A percentile compares a stretch with the other conserved stretches of the same genome.
Evolutionary conservation across 1,140 invertebrate species (phyloP).

Genomic region (Oryzaephilus surinamensis): DNA sequence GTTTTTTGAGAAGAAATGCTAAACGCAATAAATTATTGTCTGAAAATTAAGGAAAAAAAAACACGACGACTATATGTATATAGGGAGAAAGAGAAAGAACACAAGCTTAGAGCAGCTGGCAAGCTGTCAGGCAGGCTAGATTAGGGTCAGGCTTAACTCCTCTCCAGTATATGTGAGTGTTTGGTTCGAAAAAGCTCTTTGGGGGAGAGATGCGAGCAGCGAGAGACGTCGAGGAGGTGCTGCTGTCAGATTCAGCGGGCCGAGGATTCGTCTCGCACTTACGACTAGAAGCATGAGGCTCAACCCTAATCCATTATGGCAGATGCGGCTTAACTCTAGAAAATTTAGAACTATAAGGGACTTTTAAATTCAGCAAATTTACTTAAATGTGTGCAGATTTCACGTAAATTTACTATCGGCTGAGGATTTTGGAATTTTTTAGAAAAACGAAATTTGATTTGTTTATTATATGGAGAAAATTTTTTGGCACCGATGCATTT

Average conservation of each 20-base stretch:
- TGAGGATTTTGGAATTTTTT: neutral
- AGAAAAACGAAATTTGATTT: too few relatives aligned
- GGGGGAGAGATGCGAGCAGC: slow-evolving; percentile 14
- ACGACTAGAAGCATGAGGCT: slow-evolving; percentile 22
- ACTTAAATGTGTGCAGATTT: slow-evolving; percentile 3
- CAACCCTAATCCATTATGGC: slow-evolving; percentile 35
- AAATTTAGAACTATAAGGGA: slow-evolving; percentile 20
- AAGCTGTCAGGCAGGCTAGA: slow-evolving; percentile 31
- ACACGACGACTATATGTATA: slow-evolving; percentile 18
- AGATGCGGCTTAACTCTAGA: slow-evolving; percentile 23
- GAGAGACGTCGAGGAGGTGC: slow-evolving; percentile 8
- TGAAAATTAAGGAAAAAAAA: slow-evolving; percentile 18
- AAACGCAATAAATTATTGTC: too few relatives aligned
- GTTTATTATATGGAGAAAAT: neutral
- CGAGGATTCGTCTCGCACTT: slow-evolving; percentile 29
- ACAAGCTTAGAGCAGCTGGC: slow-evolving; percentile 27
- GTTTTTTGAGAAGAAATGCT: slow-evolving; percentile 5
- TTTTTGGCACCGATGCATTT: slow-evolving; percentile 13
- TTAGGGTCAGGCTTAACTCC: slow-evolving; percentile 32
- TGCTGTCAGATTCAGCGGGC: slow-evolving; percentile 27
- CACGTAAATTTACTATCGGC: neutral
- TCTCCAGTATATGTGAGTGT: slow-evolving; percentile 18
- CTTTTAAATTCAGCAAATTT: slow-evolving; percentile 8
- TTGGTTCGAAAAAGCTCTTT: neutral
- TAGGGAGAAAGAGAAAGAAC: too few relatives aligned